phyloP scores from a whole-genome alignment of 2,113 vertebrate genomes.

The Nycticebus coucang region DNA sequence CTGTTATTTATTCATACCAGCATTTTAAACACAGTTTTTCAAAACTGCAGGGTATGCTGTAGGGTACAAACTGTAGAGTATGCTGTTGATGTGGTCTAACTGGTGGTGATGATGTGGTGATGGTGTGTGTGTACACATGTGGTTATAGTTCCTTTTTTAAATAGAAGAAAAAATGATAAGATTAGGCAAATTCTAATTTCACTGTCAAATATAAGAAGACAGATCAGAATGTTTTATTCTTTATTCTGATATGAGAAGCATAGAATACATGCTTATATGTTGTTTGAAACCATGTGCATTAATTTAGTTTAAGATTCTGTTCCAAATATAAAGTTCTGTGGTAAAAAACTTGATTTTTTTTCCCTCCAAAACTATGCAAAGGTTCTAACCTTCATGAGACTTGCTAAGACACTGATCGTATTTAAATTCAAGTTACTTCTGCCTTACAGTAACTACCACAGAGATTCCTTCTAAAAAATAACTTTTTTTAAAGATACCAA shows the following conservation, averaged over 20 bases:
- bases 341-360: not conserved
- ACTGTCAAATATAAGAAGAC: not conserved
- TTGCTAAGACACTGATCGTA: not conserved
- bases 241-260: constrained; percentile 12
- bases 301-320: constrained; percentile 42
- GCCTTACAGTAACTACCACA: not conserved
- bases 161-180: not conserved
- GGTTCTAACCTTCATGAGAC: constrained; percentile 31
- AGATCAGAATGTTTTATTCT: not conserved
- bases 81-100: not conserved
- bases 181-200: not conserved
- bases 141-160: not conserved
- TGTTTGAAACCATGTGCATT: constrained; percentile 4
- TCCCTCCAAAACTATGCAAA: not conserved
- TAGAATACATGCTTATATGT: not conserved
- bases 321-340: constrained; percentile 12
- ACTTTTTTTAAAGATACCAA: not conserved
- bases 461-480: constrained; percentile 17
- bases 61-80: not conserved
- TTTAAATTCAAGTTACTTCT: constrained; percentile 31
- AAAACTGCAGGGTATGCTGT: too few relatives aligned
- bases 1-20: constrained; percentile 26
- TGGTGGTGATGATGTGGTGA: not conserved
- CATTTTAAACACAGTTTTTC: constrained; percentile 39
- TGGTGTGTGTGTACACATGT: not conserved